Evolutionary conservation across 2,888 invertebrate species (phyloP).

Genomic region (Lycophotia porphyrea): DNA sequence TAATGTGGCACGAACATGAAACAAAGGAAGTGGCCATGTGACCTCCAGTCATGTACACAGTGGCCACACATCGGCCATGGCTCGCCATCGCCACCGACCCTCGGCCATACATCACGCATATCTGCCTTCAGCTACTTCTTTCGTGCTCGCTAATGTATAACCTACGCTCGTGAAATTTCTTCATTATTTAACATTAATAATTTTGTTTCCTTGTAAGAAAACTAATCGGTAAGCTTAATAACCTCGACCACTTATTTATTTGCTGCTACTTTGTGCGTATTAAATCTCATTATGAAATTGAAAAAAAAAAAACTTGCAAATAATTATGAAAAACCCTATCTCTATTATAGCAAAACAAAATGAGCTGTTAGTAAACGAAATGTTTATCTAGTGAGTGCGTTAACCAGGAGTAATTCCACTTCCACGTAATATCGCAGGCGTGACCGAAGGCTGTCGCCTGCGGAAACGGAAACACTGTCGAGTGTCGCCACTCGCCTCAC

Average conservation of each 20-base stretch:
- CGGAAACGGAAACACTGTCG: constrained; percentile 61
- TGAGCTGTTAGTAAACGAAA: not conserved
- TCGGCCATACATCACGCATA: constrained; percentile 33
- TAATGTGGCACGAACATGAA: constrained; percentile 55
- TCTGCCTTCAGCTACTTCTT: constrained; percentile 41
- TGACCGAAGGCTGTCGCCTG: constrained; percentile 54
- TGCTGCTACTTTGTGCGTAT: not conserved
- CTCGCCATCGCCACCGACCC: not conserved
- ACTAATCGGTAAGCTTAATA: not conserved
- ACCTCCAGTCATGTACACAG: constrained; percentile 37
- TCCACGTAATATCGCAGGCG: constrained; percentile 39
- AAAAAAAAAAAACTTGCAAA: not conserved
- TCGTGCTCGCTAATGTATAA: constrained; percentile 19
- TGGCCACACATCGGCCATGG: constrained; percentile 16
- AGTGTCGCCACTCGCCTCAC: constrained; percentile 49
- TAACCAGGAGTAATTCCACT: not conserved
- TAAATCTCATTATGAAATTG: not conserved
- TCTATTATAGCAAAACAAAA: not conserved
- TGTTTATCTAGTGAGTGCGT: not conserved
- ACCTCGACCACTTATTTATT: constrained; percentile 1
- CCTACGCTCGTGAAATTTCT: constrained; percentile 19
- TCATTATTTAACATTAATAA: constrained; percentile 32
- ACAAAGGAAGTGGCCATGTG: constrained; percentile 50
- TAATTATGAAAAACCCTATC: not conserved
- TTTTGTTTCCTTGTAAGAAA: constrained; percentile 17